Base-by-base conservation (phyloP, 2,888 invertebrate genomes). In the Ophioninae sp. region DNA sequence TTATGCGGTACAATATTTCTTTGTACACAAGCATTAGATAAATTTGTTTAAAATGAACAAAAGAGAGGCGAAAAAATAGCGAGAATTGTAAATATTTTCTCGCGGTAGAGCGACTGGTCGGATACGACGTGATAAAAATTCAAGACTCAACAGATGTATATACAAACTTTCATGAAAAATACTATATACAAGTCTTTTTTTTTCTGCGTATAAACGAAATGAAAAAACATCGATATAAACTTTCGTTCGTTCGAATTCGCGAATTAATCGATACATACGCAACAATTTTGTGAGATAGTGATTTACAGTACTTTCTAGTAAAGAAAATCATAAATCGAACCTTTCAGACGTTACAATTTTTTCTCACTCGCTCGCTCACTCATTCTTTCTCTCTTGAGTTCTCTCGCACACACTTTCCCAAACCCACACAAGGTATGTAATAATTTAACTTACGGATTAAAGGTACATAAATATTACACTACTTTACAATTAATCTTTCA, bases 381-480 rank as follows among this genome's bases (percentile, higher is more conserved):
- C 37, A 59, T 59, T 64, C 61, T 73, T 68, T 71, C 72, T 51
- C 56, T 72, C 63, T 72, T 69, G 80, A 41, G 9, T 17, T 13
- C 22, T 71, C 41, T 72, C 51, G 17, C 30, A 23, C 63, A 44
- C 73, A 74, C 73, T 73, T 71, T 79, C 74, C 71, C 80, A 67
- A 73, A 73, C 75, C 73, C 82, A 73, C 81, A 78, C 82, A 84
- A 84, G 58, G 74, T 80, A 79, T 84, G 51, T 75, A 85, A 88
- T 88, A 87, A 87, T 86, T 87, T 87, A 86, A 87, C 86, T 87
- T 87, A 88, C 81, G 82, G 85, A 69, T 86, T 84, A 85, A 83
- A 88, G 86, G 87, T 87, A 86, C 87, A 88, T 89, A 89, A 90
- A 89, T 90, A 89, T 87, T 88, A 89, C 87, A 86, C 88, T 90